Base-by-base conservation (phyloP, 1,140 invertebrate genomes). In the Drosophila saltans region DNA sequence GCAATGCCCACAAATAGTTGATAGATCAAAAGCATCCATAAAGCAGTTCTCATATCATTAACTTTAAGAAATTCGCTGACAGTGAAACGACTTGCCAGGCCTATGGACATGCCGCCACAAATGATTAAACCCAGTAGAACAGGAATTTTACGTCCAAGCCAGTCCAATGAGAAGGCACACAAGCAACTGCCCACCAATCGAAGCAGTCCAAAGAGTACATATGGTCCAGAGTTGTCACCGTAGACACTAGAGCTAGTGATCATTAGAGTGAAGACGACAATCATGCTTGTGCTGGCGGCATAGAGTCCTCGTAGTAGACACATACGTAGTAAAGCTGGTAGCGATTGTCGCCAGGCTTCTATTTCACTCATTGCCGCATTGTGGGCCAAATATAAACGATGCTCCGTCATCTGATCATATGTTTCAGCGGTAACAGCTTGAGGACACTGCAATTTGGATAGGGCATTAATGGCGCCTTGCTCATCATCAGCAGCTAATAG, bases 331-430 rank as follows among this genome's bases (percentile, higher is more conserved):
- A 91, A 11, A 0, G 90, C 86, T 6, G 90, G 80, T 2, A 81
- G 7, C 0, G 82, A 79, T 1, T 72, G 61, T 0, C 52, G 58
- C 65, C 76, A 79, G 5, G 71, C 75, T 16, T 69, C 2, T 0
- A 30, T 3, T 0, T 28, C 4, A 11, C 39, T 43, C 24, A 77
- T 10, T 0, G 74, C 58, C 0, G 21, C 43, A 24, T 77, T 90
- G n/a, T 82, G 75, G 0, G 11, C 40, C 24, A 91, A 4, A 43
- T 91, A 91, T 9, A 67, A 58, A 26, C 71, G 83, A 28, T 91
- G 90, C 30, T 90, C 83, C 6, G 66, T 74, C 45, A 89, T 60
- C 66, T 84, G 90, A 16, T 91, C 80, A 21, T 88, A 84, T 1
- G 90, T 90, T 16, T 90, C 90, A 8, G 64, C 57, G 1, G 86